phyloP scores from a whole-genome alignment of 2,797 vertebrate species.

The Micrastur ruficollis region DNA sequence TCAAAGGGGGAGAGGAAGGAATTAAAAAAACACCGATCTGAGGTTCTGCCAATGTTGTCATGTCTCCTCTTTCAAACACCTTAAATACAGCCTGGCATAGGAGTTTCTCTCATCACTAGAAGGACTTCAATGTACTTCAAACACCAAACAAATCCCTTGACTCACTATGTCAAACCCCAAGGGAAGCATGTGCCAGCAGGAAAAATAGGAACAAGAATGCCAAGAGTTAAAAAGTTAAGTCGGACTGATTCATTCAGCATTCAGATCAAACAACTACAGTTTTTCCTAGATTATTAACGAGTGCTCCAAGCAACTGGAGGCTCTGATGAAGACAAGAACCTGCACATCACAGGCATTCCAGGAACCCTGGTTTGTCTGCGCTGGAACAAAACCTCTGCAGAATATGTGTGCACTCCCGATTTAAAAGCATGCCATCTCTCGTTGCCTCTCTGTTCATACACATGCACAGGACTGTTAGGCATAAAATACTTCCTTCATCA shows the following conservation, averaged over 20 bases:
- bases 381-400: neutral
- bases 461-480: neutral
- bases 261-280: neutral
- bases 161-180: neutral
- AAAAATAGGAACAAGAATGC: neutral
- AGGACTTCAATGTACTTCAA: slow-evolving; percentile 1
- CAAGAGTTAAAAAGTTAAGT: slow-evolving; percentile 38
- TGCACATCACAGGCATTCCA: slow-evolving; percentile 46
- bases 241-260: slow-evolving; percentile 19
- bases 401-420: neutral
- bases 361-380: neutral
- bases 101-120: neutral
- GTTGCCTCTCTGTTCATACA: neutral
- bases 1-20: neutral
- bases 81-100: slow-evolving; percentile 11
- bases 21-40: neutral
- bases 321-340: slow-evolving; percentile 28
- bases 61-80: neutral
- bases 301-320: neutral
- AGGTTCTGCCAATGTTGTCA: neutral
- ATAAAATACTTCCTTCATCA: neutral
- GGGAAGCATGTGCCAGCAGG: slow-evolving; percentile 3
- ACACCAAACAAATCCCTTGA: slow-evolving; percentile 15
- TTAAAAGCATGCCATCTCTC: neutral
- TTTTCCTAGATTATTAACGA: slow-evolving; percentile 19